phyloP scores from a whole-genome alignment of 1,140 invertebrate genomes.

The Cydia splendana region DNA sequence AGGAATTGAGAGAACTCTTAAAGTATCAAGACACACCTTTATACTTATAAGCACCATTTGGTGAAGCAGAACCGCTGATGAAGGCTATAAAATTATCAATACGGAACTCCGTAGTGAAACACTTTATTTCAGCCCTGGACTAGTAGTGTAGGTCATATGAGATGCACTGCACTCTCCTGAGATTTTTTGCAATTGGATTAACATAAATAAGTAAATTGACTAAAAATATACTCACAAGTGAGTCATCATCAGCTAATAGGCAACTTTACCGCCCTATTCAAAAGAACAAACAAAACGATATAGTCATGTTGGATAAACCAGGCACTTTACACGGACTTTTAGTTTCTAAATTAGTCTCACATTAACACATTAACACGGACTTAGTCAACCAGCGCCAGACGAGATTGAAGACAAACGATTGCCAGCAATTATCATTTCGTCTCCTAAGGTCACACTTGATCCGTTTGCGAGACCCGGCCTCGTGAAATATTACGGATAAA shows the following conservation, averaged over 20 bases:
- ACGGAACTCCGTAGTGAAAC: too few relatives aligned
- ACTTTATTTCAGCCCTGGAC: too few relatives aligned
- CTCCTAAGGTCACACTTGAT: conserved; percentile 68
- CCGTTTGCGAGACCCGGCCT: conserved; percentile 60
- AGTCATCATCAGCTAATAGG: neutral
- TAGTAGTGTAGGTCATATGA: too few relatives aligned
- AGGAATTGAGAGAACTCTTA: too few relatives aligned
- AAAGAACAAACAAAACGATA: neutral
- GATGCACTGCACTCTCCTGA: too few relatives aligned
- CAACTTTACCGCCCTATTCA: neutral
- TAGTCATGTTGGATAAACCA: conserved; percentile 32
- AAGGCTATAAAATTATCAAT: too few relatives aligned
- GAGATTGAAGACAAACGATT: conserved; percentile 52
- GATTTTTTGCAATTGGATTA: too few relatives aligned
- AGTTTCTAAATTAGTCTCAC: conserved; percentile 18
- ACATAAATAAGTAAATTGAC: neutral
- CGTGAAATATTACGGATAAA: conserved; percentile 45
- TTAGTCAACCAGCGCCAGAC: conserved; percentile 52
- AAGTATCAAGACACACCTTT: too few relatives aligned
- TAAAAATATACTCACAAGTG: neutral
- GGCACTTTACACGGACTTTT: conserved; percentile 20
- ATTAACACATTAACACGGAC: neutral
- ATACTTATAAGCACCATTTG: too few relatives aligned
- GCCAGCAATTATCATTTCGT: conserved; percentile 66
- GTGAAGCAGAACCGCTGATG: too few relatives aligned